Percentiles rank a stretch among this genome's conserved stretches.
These are phyloP conservation scores for Neosilurus mollespiculum DNA, from an alignment of 2,797 vertebrate species.

Conservation along the genomic window DNA sequence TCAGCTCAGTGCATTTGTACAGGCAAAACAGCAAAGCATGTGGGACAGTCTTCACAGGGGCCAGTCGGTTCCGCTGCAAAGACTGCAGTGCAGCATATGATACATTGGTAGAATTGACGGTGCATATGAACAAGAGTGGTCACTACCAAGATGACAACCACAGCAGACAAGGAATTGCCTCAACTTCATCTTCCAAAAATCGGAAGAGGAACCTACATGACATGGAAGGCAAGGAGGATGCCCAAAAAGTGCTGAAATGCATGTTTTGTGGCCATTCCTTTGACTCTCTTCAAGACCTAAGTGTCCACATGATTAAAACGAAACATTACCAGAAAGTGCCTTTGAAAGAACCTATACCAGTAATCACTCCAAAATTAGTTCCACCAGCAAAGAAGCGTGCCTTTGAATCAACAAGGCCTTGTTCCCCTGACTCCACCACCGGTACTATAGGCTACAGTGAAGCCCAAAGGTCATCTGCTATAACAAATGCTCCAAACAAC, in stretches of 20 bases:
- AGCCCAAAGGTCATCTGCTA: constrained; percentile 77
- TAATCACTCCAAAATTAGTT: constrained; percentile 91
- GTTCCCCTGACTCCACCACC: constrained; percentile 95
- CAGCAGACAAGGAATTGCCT: constrained; percentile 85
- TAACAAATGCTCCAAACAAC: constrained; percentile 85
- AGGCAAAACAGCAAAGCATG: constrained; percentile 92
- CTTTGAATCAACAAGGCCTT: constrained; percentile 89
- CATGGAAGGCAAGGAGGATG: constrained; percentile 95
- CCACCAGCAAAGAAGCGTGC: constrained; percentile 92
- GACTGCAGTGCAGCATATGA: constrained; percentile 97
- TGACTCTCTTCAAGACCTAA: constrained; percentile 96
- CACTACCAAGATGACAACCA: constrained; percentile 99
- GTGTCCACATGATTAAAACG: constrained; percentile 99
- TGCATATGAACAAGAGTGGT: constrained; percentile 97
- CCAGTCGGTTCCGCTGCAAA: constrained; percentile 94
- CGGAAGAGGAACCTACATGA: constrained; percentile 94
- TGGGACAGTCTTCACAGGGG: constrained; percentile 91
- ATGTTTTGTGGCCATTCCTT: constrained; percentile 99
- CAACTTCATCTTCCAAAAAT: constrained; percentile 88
- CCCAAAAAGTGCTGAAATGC: constrained; percentile 96
- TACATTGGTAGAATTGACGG: constrained; percentile 93
- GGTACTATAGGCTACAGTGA: constrained; percentile 83
- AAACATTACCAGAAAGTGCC: constrained; percentile 99
- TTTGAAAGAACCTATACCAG: constrained; percentile 99
- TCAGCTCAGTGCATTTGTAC: constrained; percentile 97